Conservation (phyloP, 2,797 vertebrate species). For the Semaprochilodus insignis region DNA sequence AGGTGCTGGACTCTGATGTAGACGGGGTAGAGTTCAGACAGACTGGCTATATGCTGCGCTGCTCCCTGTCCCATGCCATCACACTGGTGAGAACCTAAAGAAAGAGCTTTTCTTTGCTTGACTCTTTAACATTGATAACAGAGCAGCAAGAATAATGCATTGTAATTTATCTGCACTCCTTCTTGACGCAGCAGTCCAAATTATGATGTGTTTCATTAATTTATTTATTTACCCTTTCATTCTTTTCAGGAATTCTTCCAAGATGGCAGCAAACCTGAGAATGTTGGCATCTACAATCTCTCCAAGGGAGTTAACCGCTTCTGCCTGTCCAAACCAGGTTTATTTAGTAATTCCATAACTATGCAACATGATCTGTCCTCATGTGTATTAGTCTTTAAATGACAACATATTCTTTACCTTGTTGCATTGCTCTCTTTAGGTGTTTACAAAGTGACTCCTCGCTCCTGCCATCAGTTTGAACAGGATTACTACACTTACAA, state of each 20-base stretch:
- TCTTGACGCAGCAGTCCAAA: background rate
- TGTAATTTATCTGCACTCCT: too few relatives aligned
- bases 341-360: constrained; percentile 30
- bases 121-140: too few relatives aligned
- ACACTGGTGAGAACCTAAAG: constrained; percentile 85
- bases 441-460: constrained; percentile 97
- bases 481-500: constrained; percentile 97
- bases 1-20: constrained; percentile 88
- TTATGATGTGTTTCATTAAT: background rate
- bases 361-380: background rate
- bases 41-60: constrained; percentile 97
- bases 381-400: background rate
- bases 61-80: constrained; percentile 96
- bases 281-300: constrained; percentile 96
- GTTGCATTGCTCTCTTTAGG: constrained; percentile 72
- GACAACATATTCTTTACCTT: background rate
- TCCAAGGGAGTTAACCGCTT: constrained; percentile 98
- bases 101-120: background rate
- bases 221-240: background rate
- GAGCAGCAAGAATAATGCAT: too few relatives aligned
- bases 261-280: constrained; percentile 95
- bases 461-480: constrained; percentile 97
- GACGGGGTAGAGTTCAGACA: constrained; percentile 91
- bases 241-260: constrained; percentile 94
- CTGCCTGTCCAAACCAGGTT: constrained; percentile 98